Evolutionary conservation across 2,113 vertebrate genomes (phyloP), one percentile per base, ranked within the genome.

Genomic region (Blennius ocellaris): DNA sequence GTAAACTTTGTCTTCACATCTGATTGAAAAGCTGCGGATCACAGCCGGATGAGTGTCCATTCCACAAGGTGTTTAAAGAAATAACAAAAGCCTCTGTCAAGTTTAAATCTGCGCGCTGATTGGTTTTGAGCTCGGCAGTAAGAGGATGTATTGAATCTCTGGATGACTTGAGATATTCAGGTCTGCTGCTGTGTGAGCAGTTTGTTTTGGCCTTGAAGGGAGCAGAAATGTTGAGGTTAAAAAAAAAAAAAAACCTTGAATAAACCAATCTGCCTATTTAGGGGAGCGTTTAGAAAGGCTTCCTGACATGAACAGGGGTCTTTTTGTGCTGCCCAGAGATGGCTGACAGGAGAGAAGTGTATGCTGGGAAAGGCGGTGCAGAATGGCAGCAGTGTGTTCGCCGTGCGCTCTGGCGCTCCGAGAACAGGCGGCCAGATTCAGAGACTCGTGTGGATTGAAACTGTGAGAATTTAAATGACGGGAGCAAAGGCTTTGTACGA

Each of bases 221-320:
- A 67, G 62, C 6, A 57, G 61, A 80, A 5, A n/a, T 37, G 55
- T 67, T n/a, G 38, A 30, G n/a, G 0, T 44, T 37, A 38, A 7
- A 56, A 73, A 16, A 80, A 63, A 72, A 56, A 39, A 51, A 49
- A 56, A 44, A 5, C 56, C 67, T 63, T 64, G 73, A 56, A 80
- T 85, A 81, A 84, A 87, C 87, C 68, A 83, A 79, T 73, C 69
- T 62, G 69, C 47, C 56, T 71, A 82, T 90, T 91, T 87, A 69
- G 59, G 61, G 62, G 53, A 60, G 81, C n/a, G n/a, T 57, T 69
- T 80, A 53, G 36, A 86, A 82, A 45, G 43, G 66, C 76, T 81
- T 85, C 88, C 91, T 84, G 76, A 55, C 62, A 78, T 82, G 73
- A 85, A 94, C 94, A 94, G 90, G 89, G 80, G 44, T 73, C 85